Evolutionary conservation across 1,140 invertebrate species (phyloP), one percentile per base, ranked within the genome.

Genomic region (Galleria mellonella): DNA sequence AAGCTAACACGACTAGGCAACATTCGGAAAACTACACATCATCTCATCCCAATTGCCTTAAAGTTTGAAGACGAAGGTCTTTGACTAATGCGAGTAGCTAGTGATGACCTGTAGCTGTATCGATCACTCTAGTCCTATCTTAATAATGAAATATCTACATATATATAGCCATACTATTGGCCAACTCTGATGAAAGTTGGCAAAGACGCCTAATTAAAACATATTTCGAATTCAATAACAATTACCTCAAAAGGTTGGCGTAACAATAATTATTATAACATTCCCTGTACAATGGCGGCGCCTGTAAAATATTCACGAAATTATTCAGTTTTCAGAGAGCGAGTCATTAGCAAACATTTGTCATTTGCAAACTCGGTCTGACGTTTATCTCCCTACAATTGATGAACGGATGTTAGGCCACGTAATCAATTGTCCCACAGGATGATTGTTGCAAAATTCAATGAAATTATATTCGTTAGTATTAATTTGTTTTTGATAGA

Each of bases 311-410:
- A 55, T 57, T 55, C 41, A 45, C 38, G 32, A 54, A 68, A 68
- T 63, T 55, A 63, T 64, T 64, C 57, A 48, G 57, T 68, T 68
- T 64, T 56, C 55, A 50, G 13, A 55, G 46, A 28, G 36, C 50
- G 47, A 68, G 57, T 77, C 76, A 77, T 81, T 77, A 81, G 73
- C 62, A 72, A 77, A 71, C 73, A 81, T 81, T 81, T 75, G 76
- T 77, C 73, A 81, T 75, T 73, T 68, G 55, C 61, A 75, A 76
- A 73, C 71, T 71, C 65, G 39, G 56, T 51, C 52, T 71, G 73
- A 75, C 72, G 61, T 68, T 75, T 72, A 77, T 81, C 70, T 70
- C 63, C 70, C 59, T 71, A 75, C 72, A 75, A 72, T 74, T 77
- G 73, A 77, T 76, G 73, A 71, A 54, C 66, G 72, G 64, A 68